A percentile compares a stretch with the other conserved stretches of the same genome.
Conservation (phyloP, 1,140 invertebrate species). For the Elysia chlorotica region DNA sequence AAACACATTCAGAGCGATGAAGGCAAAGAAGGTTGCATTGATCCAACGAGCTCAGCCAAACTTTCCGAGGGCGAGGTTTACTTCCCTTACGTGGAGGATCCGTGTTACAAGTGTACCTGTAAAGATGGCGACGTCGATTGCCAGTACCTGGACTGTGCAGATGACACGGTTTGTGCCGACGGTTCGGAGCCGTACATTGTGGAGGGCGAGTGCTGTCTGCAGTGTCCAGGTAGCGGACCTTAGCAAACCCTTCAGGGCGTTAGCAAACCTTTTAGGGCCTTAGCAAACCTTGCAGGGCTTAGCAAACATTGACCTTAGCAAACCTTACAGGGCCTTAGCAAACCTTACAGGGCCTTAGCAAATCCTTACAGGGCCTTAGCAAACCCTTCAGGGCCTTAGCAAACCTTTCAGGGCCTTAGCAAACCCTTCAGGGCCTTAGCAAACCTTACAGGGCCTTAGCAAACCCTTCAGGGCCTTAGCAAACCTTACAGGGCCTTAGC, state of each 20-base stretch:
- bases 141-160: slow-evolving; percentile 9
- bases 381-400: neutral
- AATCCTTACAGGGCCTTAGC: neutral
- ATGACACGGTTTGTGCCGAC: slow-evolving; percentile 8
- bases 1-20: no score
- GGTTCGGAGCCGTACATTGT: slow-evolving; percentile 21
- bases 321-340: neutral
- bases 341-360: no score
- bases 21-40: neutral
- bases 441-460: no score
- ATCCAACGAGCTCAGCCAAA: neutral
- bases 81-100: slow-evolving; percentile 19
- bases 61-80: slow-evolving; percentile 11
- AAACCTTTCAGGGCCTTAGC: neutral
- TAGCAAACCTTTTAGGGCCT: no score
- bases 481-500: no score
- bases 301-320: neutral
- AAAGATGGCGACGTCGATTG: slow-evolving; percentile 4
- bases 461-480: no score
- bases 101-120: slow-evolving; percentile 25
- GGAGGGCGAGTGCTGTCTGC: slow-evolving; percentile 9
- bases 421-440: no score
- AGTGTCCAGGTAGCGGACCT: neutral
- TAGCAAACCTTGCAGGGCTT: neutral
- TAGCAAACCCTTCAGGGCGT: neutral